These are phyloP conservation scores for Uria aalge DNA, from an alignment of 2,113 vertebrate genomes.

Conservation along the genomic window DNA sequence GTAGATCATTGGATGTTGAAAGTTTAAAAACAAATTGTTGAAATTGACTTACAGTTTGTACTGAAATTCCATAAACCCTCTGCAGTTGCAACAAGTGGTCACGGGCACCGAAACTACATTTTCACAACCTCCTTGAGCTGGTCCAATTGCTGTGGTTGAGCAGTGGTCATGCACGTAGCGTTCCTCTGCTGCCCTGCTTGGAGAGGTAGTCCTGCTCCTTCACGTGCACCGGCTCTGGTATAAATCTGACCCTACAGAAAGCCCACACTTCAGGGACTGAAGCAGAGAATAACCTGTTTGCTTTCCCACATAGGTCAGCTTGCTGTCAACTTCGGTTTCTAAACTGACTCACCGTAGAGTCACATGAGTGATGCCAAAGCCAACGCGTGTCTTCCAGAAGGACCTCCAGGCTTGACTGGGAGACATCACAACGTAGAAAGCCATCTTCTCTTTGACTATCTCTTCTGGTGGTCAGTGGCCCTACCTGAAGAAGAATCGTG, in stretches of 20 bases:
- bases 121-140: neutral
- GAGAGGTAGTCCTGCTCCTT: neutral
- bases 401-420: neutral
- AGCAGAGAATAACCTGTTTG: neutral
- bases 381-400: neutral
- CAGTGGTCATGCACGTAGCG: rapidly evolving
- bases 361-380: neutral
- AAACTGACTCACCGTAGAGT: neutral
- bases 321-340: neutral
- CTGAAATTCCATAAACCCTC: neutral
- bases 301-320: neutral
- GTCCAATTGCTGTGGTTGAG: neutral
- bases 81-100: neutral
- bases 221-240: rapidly evolving
- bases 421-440: neutral
- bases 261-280: neutral
- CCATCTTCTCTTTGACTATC: neutral
- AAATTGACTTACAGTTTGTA: neutral
- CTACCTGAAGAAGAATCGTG: neutral
- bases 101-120: rapidly evolving
- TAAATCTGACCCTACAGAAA: neutral
- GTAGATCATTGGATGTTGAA: too few relatives aligned
- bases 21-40: too few relatives aligned
- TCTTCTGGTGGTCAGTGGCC: neutral
- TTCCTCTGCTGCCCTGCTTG: neutral